Evolutionary conservation across 2,888 invertebrate genomes (phyloP).

Genomic region (Diachrysia chrysitis): DNA sequence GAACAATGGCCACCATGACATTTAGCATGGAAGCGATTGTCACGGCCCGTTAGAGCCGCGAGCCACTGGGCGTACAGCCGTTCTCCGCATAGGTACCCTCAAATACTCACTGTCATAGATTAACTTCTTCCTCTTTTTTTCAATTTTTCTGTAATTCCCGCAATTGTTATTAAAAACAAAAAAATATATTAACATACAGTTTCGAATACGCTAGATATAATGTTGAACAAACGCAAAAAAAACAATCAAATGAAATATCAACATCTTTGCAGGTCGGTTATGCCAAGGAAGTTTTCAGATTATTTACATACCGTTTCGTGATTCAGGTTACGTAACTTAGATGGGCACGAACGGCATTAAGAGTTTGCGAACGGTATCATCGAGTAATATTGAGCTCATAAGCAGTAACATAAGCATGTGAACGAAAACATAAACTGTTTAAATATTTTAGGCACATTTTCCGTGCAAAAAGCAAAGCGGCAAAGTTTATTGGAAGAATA

Average conservation of each 20-base stretch:
- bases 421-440: conserved; percentile 80
- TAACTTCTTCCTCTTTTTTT: conserved; percentile 63
- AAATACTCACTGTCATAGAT: conserved; percentile 75
- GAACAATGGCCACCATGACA: conserved; percentile 89
- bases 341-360: conserved; percentile 55
- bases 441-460: conserved; percentile 83
- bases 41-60: conserved; percentile 84
- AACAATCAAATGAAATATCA: conserved; percentile 43
- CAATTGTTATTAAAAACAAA: not conserved
- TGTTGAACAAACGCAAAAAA: conserved; percentile 14
- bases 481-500: conserved; percentile 85
- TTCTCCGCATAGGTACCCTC: conserved; percentile 74
- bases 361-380: conserved; percentile 51
- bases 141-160: conserved; percentile 19
- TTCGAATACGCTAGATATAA: not conserved
- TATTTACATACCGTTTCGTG: conserved; percentile 52
- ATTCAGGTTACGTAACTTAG: conserved; percentile 52
- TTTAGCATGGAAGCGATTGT: conserved; percentile 89
- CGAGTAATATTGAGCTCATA: conserved; percentile 62
- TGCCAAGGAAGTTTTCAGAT: conserved; percentile 45
- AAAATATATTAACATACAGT: not conserved
- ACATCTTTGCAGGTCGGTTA: conserved; percentile 42
- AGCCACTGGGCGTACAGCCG: conserved; percentile 82
- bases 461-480: conserved; percentile 79
- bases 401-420: conserved; percentile 74